These are phyloP conservation scores for Ceratosolen solmsi DNA, from an alignment of 1,140 invertebrate genomes.

Conservation along the genomic window DNA sequence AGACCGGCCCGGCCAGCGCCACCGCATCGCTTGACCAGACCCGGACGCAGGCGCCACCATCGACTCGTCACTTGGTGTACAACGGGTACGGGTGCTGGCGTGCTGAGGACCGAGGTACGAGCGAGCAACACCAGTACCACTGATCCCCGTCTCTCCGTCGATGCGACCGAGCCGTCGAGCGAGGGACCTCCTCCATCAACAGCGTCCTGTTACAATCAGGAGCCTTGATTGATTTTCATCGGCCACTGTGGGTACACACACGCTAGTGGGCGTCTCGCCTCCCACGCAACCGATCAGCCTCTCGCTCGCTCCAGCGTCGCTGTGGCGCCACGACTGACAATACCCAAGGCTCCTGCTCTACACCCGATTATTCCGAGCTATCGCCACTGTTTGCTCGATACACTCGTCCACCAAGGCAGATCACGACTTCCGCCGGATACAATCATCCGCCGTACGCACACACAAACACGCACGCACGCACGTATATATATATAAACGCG, in stretches of 20 bases:
- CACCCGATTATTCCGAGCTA: neutral
- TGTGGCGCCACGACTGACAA: neutral
- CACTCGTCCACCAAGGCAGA: neutral
- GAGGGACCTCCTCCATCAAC: constrained; percentile 58
- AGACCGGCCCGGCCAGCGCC: too few species aligned
- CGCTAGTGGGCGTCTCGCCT: neutral
- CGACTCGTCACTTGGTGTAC: too few species aligned
- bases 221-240: constrained; percentile 65
- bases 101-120: too few species aligned
- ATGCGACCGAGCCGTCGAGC: neutral
- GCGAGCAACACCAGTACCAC: too few species aligned
- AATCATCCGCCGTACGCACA: neutral
- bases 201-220: constrained; percentile 60
- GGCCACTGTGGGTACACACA: constrained; percentile 28
- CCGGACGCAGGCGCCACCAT: neutral
- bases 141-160: neutral
- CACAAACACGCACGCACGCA: neutral
- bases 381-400: constrained; percentile 28
- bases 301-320: neutral
- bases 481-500: neutral
- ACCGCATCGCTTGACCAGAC: too few species aligned
- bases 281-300: too few species aligned
- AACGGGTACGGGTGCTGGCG: too few species aligned
- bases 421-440: neutral
- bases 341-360: neutral